Evolutionary conservation across 1,140 invertebrate genomes (phyloP), one percentile per base, ranked within the genome.

Genomic region (Coboldia fuscipes): DNA sequence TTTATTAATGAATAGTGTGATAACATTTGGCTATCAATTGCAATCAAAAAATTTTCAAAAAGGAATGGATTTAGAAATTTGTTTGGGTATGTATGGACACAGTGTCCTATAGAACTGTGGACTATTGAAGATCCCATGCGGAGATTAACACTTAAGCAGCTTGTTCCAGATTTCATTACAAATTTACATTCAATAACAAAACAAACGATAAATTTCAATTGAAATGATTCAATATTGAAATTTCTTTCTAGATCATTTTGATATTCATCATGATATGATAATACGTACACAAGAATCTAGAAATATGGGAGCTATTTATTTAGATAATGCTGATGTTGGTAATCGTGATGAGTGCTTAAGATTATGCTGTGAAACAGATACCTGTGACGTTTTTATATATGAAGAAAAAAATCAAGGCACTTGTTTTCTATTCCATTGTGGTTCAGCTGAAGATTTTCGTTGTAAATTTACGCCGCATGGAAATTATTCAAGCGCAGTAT

Each of bases 391-490:
- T 8, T 88, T 86, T 50, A 75, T 92, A 40, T 92, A 78, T 46
- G 84, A 93, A 54, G 77, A 89, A 50, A 89, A 88, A 81, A 77
- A 68, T 42, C 70, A 74, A 3, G 80, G 81, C 36, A 84, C 80
- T 45, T 93, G 86, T 54, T 93, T 90, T 49, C 58, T 92, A 18
- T 93, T 93, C 54, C 74, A 86, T 54, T 93, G 86, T 55, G 85
- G 85, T 1, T 68, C 77, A 15, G 70, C 77, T 0, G 75, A 82
- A 46, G 77, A 88, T 50, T 89, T 89, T 54, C 79, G 81, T 45
- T 93, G 86, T 60, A 85, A 86, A 62, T 93, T 93, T 46, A 88
- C 83, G 2, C 65, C 68, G 26, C 85, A 93, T 53, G 66, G 67
- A 8, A 82, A 83, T 54, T 93, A 89, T 54, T 84, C 77, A n/a